A percentile compares a stretch with the other conserved stretches of the same genome.
Evolutionary conservation across 1,140 invertebrate species (phyloP).

Genomic region (Diabrotica virgifera): DNA sequence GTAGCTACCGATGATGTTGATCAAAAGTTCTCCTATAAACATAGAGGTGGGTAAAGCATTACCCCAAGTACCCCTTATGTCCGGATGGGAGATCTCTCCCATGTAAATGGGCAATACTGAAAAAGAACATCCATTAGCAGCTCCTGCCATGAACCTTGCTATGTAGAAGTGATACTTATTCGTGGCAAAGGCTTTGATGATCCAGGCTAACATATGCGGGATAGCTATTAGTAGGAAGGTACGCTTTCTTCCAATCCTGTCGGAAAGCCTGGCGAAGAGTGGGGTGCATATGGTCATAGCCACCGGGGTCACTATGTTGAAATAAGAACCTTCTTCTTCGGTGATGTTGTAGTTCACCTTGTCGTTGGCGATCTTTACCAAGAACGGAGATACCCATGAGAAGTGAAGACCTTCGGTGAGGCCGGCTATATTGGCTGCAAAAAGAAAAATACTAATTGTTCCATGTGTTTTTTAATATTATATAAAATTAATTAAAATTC

Average conservation of each 20-base stretch:
- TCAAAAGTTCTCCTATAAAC: slow-evolving; percentile 51
- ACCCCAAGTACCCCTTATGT: slow-evolving; percentile 59
- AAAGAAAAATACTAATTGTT: background rate
- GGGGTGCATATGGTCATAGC: slow-evolving; percentile 18
- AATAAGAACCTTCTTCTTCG: slow-evolving; percentile 19
- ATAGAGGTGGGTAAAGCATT: slow-evolving; percentile 51
- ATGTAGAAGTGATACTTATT: slow-evolving; percentile 29
- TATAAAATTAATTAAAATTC: no score
- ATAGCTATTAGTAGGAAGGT: slow-evolving; percentile 27
- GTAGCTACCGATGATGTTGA: slow-evolving; percentile 48
- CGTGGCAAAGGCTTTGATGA: slow-evolving; percentile 27
- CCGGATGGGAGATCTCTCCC: slow-evolving; percentile 62
- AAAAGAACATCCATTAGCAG: slow-evolving; percentile 38
- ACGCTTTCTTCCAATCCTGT: slow-evolving; percentile 32
- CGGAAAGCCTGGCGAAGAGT: slow-evolving; percentile 25
- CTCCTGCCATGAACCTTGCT: slow-evolving; percentile 33
- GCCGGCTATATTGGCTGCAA: slow-evolving; percentile 6
- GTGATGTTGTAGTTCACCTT: slow-evolving; percentile 24
- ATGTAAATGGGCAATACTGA: slow-evolving; percentile 57
- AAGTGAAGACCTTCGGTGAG: slow-evolving; percentile 18
- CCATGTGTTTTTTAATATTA: no score
- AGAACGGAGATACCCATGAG: slow-evolving; percentile 26
- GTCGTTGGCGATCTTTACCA: slow-evolving; percentile 20
- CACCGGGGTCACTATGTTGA: slow-evolving; percentile 12
- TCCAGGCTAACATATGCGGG: slow-evolving; percentile 28